phyloP scores from a whole-genome alignment of 2,113 vertebrate species.

The Platysteira castanea region DNA sequence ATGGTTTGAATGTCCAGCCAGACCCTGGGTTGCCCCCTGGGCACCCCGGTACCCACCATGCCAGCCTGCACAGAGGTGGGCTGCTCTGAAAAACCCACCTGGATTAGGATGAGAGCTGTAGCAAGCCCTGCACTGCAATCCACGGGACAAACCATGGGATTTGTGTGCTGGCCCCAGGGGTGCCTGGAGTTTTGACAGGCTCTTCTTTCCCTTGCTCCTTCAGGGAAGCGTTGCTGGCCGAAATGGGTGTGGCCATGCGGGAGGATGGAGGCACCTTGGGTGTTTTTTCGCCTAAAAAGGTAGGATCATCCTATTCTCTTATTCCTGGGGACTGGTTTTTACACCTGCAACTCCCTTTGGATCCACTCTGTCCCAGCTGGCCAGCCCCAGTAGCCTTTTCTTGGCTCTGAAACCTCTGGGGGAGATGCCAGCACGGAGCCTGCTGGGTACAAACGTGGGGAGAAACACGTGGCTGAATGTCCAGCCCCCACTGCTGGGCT shows the following conservation, averaged over 20 bases:
- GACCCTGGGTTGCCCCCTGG: neutral
- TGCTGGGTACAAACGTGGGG: neutral
- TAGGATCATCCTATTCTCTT: constrained; percentile 54
- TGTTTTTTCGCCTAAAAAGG: constrained; percentile 98
- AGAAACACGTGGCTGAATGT: neutral
- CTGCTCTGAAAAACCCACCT: neutral
- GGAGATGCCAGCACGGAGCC: neutral
- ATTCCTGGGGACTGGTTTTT: neutral
- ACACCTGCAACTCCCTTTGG: neutral
- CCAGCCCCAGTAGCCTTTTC: neutral
- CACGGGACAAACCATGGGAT: neutral
- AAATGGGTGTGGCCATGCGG: constrained; percentile 98
- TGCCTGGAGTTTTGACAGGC: neutral
- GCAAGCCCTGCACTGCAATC: neutral
- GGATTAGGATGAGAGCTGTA: neutral
- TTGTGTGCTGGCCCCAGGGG: neutral
- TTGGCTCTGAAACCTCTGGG: neutral
- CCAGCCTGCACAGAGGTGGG: neutral
- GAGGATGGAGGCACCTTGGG: constrained; percentile 95
- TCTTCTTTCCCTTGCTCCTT: constrained; percentile 1
- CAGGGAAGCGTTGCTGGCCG: constrained; percentile 94
- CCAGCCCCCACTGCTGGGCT: neutral
- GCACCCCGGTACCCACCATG: neutral
- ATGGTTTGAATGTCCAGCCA: accelerated
- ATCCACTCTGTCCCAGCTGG: neutral